A percentile compares a stretch with the other conserved stretches of the same genome.
These are phyloP conservation scores for Caenorhabditis sulstoni DNA, from an alignment of 2,888 invertebrate genomes.

Conservation along the genomic window DNA sequence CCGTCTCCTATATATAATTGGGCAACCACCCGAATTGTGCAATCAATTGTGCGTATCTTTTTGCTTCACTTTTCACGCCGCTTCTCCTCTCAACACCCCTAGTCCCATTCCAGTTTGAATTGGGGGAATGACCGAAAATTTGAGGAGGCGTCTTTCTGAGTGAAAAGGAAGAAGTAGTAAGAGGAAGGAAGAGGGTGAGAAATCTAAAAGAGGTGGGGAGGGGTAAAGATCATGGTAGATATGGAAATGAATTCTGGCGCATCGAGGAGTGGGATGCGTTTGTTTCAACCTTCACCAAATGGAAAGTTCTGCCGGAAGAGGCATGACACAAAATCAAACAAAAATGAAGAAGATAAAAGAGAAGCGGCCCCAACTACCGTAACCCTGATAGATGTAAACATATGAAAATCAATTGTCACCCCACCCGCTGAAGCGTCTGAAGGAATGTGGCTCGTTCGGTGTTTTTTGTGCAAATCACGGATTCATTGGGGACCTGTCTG, in stretches of 20 bases:
- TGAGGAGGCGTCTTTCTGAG: slow-evolving; percentile 4
- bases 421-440: too few species aligned
- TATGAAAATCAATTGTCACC: too few species aligned
- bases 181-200: neutral
- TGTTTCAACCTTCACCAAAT: neutral
- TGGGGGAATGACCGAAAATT: slow-evolving; percentile 34
- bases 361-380: too few species aligned
- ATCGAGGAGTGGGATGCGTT: too few species aligned
- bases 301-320: neutral
- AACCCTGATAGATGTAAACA: too few species aligned
- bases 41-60: slow-evolving; percentile 60
- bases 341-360: too few species aligned
- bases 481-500: too few species aligned
- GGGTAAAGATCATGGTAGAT: slow-evolving; percentile 17
- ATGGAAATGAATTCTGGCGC: slow-evolving; percentile 2
- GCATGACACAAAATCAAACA: too few species aligned
- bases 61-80: slow-evolving; percentile 25
- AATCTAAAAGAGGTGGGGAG: slow-evolving; percentile 1
- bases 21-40: slow-evolving; percentile 42
- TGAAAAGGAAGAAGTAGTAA: neutral
- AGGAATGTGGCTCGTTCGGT: too few species aligned
- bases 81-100: slow-evolving; percentile 1
- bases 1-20: slow-evolving; percentile 43
- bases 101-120: slow-evolving; percentile 1
- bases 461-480: too few species aligned